Evolutionary conservation across 2,113 vertebrate genomes (phyloP).

Genomic region (Argyrosomus japonicus): DNA sequence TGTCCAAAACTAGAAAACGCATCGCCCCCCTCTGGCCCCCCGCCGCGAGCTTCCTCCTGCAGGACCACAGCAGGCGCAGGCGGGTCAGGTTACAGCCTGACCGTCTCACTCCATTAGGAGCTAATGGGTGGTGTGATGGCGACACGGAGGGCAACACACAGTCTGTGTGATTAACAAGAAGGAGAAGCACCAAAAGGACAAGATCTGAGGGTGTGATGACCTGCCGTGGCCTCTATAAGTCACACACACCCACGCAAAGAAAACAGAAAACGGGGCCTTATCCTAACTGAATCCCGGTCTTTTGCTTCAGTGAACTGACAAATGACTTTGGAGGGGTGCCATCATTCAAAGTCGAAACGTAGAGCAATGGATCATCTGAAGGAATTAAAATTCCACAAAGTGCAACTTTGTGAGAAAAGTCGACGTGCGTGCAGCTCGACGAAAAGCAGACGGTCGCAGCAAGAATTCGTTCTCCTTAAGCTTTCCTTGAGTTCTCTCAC

Average conservation of each 20-base stretch:
- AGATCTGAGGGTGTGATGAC: conserved; percentile 53
- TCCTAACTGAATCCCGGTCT: conserved; percentile 40
- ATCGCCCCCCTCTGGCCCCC: background rate
- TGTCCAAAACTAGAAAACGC: background rate
- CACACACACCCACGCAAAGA: conserved; percentile 38
- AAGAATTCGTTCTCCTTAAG: conserved; percentile 46
- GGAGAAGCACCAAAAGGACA: conserved; percentile 20
- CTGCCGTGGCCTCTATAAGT: background rate
- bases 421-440: conserved; percentile 47
- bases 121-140: conserved; percentile 63
- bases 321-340: conserved; percentile 78
- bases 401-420: conserved; percentile 55
- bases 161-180: conserved; percentile 38
- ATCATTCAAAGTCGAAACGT: conserved; percentile 74
- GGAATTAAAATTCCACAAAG: conserved; percentile 67
- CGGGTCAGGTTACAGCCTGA: conserved; percentile 57
- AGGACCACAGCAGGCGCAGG: conserved; percentile 42
- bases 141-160: conserved; percentile 50
- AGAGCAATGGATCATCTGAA: conserved; percentile 48
- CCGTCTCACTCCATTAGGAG: conserved; percentile 69
- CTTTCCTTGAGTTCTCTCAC: conserved; percentile 43
- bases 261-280: conserved; percentile 48
- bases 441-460: conserved; percentile 56
- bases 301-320: conserved; percentile 78
- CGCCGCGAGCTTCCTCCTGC: conserved; percentile 8